These are phyloP conservation scores for Sitodiplosis mosellana DNA, from an alignment of 1,140 invertebrate species.

Conservation along the genomic window DNA sequence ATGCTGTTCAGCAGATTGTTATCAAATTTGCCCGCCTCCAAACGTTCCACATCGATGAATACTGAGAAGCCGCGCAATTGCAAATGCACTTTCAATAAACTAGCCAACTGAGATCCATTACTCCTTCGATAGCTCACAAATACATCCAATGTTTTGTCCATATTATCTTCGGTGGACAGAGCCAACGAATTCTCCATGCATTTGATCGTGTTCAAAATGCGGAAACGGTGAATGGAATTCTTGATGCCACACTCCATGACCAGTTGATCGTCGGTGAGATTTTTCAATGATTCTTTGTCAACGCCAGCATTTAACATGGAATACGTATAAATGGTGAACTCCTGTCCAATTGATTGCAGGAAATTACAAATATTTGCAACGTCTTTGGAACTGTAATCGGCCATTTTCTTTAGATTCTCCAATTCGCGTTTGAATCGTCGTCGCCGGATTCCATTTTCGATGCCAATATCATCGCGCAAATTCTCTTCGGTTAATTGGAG, in stretches of 20 bases:
- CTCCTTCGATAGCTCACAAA: constrained; percentile 96
- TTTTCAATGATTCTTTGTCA: constrained; percentile 63
- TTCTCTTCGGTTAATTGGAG: constrained; percentile 85
- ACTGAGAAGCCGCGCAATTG: constrained; percentile 86
- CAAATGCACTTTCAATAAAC: constrained; percentile 69
- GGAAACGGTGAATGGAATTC: constrained; percentile 85
- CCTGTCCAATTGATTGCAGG: constrained; percentile 66
- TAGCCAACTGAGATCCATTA: constrained; percentile 94
- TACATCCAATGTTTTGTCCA: constrained; percentile 81
- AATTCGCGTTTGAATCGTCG: constrained; percentile 88
- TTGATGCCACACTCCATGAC: constrained; percentile 72
- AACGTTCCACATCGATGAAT: constrained; percentile 86
- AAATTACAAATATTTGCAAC: constrained; percentile 81
- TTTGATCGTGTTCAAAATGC: constrained; percentile 76
- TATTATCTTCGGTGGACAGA: constrained; percentile 48
- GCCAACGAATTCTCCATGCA: constrained; percentile 43
- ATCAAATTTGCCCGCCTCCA: constrained; percentile 97
- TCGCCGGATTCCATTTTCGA: constrained; percentile 82
- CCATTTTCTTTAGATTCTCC: constrained; percentile 86
- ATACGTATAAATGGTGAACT: constrained; percentile 94
- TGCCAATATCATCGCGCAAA: constrained; percentile 78
- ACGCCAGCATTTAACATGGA: constrained; percentile 89
- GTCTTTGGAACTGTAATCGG: constrained; percentile 92
- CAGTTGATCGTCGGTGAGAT: constrained; percentile 80
- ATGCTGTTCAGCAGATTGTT: constrained; percentile 95